Evolutionary conservation across 2,797 vertebrate genomes (phyloP), one percentile per base, ranked within the genome.

Genomic region (Emys orbicularis): DNA sequence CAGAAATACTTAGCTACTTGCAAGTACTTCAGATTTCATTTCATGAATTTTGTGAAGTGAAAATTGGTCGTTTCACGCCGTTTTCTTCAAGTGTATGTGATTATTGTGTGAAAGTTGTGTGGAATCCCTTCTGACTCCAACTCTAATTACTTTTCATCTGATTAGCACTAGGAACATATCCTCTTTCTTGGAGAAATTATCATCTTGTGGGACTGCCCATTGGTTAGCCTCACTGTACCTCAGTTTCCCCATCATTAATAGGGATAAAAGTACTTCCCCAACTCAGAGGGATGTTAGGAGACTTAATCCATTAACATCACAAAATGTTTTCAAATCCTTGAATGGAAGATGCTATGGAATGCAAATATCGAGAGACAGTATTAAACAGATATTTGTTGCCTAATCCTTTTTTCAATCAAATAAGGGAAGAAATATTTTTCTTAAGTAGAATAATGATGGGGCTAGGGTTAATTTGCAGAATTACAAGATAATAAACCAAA

Each of bases 401-500:
- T 93, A 89, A 86, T 90, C 79, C 23, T 79, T 87, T 89, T 96
- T 95, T 90, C 89, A 96, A 34, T 94, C 79, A 91, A 95, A 95
- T 87, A 50, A 54, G 91, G 89, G 87, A 96, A 91, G 47, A 91
- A 95, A 96, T 57, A 84, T 83, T 91, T 74, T 89, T 59, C 88
- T 29, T 23, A 19, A 82, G 79, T 92, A 95, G 57, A 94, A 90
- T 90, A 95, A 87, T 54, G 84, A 94, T 87, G 83, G 56, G 95
- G 89, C 54, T 79, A 89, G 91, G 95, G 90, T 93, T 97, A 97
- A 97, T 95, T 97, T 88, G 88, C 92, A 89, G 57, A 94, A 93
- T 95, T 96, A 89, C 81, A 94, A 76, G 90, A 86, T 96, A 96
- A 96, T 94, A 95, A 87, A 94, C 91, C 95, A 92, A 96, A 94